These are phyloP conservation scores for Otis tarda DNA, from an alignment of 2,113 vertebrate genomes.

Conservation along the genomic window DNA sequence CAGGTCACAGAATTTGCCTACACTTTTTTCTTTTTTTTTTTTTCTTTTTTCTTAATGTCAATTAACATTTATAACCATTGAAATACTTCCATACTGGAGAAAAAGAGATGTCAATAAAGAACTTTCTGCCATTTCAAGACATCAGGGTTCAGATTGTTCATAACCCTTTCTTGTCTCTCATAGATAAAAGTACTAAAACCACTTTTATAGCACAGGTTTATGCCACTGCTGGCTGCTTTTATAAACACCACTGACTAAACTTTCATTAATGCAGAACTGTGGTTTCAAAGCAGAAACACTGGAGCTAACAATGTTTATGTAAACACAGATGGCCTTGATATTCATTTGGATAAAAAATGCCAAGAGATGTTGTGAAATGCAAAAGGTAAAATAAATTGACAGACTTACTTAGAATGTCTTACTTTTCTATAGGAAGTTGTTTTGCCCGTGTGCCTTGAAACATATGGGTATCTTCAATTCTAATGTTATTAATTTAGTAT, in stretches of 20 bases:
- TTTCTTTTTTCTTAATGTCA: not conserved
- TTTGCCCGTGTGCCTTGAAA: slow-evolving; percentile 22
- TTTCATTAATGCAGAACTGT: not conserved
- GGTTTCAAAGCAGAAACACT: not conserved
- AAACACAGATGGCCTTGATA: not conserved
- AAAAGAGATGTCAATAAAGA: not conserved
- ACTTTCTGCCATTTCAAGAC: not conserved
- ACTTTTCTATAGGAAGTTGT: slow-evolving; percentile 4
- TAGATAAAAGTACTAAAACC: not conserved
- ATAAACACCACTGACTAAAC: not conserved
- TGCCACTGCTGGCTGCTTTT: not conserved
- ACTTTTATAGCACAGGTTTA: not conserved
- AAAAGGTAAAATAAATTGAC: not conserved
- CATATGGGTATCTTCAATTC: not conserved
- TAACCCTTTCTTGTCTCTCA: not conserved
- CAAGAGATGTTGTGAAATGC: not conserved
- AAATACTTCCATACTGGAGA: not conserved
- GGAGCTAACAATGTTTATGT: not conserved
- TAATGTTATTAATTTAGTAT: slow-evolving; percentile 23
- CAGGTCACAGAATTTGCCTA: not conserved
- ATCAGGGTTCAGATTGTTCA: not conserved
- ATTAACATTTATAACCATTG: not conserved
- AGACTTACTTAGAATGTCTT: not conserved
- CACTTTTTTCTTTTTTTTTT: no score
- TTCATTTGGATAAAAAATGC: not conserved